These are phyloP conservation scores for Hedychridium roseum DNA, from an alignment of 2,888 invertebrate species.

Conservation along the genomic window DNA sequence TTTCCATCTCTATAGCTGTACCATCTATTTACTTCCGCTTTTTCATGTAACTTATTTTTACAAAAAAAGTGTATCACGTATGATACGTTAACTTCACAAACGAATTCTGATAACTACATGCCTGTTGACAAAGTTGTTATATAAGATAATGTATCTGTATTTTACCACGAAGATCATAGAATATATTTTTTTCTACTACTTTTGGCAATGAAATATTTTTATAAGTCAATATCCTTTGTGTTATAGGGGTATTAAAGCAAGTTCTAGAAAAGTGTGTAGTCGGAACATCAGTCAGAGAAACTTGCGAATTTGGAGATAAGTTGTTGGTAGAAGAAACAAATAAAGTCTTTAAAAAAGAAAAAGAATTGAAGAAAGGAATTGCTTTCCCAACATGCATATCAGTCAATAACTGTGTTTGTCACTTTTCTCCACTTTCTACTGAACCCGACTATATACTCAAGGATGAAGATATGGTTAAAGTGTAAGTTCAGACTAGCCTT, in stretches of 20 bases:
- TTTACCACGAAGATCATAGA: too few relatives aligned
- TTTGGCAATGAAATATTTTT: background rate
- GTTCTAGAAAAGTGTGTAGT: constrained; percentile 86
- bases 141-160: too few relatives aligned
- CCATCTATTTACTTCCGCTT: too few relatives aligned
- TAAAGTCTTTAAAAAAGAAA: constrained; percentile 98
- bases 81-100: too few relatives aligned
- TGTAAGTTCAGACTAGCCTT: constrained; percentile 76
- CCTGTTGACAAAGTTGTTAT: too few relatives aligned
- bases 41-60: too few relatives aligned
- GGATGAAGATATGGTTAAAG: constrained; percentile 95
- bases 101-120: too few relatives aligned
- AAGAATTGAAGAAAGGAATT: constrained; percentile 96
- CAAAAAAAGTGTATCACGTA: too few relatives aligned
- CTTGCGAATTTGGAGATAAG: constrained; percentile 93
- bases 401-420: constrained; percentile 98
- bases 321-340: constrained; percentile 89
- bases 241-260: constrained; percentile 88
- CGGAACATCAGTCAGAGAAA: constrained; percentile 87
- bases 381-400: constrained; percentile 99
- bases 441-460: constrained; percentile 88
- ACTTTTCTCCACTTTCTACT: constrained; percentile 95
- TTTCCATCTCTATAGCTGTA: too few relatives aligned
- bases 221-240: constrained; percentile 36
- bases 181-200: too few relatives aligned